Percentiles rank a stretch among this genome's conserved stretches.
phyloP scores from a whole-genome alignment of 2,888 invertebrate species.

The Diadromus collaris region DNA sequence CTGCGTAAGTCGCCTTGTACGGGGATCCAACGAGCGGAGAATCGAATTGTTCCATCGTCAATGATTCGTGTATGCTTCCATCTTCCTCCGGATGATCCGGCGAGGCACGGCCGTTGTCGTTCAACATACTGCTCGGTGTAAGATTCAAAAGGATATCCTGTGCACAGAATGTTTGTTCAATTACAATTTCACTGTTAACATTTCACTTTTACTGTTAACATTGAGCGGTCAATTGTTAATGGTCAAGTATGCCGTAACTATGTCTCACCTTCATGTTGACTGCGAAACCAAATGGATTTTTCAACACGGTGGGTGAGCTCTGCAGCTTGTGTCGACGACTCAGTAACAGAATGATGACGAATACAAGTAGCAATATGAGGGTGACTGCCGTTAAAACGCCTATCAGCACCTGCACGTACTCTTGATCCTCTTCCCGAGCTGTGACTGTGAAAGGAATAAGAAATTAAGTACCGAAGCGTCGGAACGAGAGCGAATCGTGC shows the following conservation, averaged over 20 bases:
- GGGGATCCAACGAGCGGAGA: constrained; percentile 82
- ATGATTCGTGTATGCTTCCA: constrained; percentile 77
- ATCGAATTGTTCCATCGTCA: constrained; percentile 81
- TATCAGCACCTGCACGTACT: constrained; percentile 84
- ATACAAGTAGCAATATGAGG: constrained; percentile 84
- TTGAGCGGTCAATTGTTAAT: constrained; percentile 54
- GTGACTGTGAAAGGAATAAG: constrained; percentile 79
- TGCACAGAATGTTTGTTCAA: constrained; percentile 45
- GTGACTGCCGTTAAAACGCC: constrained; percentile 86
- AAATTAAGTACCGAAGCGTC: constrained; percentile 26
- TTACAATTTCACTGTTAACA: neutral
- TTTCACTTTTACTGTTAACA: neutral
- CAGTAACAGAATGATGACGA: constrained; percentile 84
- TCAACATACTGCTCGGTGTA: constrained; percentile 80
- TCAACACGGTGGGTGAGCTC: constrained; percentile 83
- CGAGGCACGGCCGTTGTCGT: constrained; percentile 73
- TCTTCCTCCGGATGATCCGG: constrained; percentile 73
- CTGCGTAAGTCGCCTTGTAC: constrained; percentile 81
- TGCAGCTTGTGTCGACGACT: constrained; percentile 84
- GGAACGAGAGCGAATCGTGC: constrained; percentile 40
- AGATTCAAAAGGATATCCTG: constrained; percentile 84
- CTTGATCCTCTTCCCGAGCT: constrained; percentile 82
- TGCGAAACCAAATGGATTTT: constrained; percentile 84
- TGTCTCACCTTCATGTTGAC: constrained; percentile 85
- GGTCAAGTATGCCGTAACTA: constrained; percentile 48